Evolutionary conservation across 2,797 vertebrate genomes (phyloP), one percentile per base, ranked within the genome.

Genomic region (Pangasius larnaudii): DNA sequence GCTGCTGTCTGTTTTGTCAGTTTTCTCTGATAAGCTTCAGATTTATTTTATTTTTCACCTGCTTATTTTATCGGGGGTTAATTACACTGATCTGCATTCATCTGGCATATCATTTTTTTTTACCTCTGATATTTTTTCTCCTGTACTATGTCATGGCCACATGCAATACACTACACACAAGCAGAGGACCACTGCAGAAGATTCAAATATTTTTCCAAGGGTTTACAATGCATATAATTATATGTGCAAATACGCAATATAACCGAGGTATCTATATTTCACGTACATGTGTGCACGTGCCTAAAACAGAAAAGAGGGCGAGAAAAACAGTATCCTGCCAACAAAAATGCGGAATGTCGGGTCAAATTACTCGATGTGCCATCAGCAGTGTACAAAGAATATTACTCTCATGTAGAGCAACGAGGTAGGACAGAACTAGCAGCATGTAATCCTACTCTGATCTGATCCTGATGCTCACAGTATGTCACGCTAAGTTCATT

Each of bases 1-100:
- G 89, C 95, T 94, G 95, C 96, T 96, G 96, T 92, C 89, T 89
- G 95, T 97, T 93, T 97, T 97, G 95, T 95, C 93, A 95, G 95
- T 96, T 91, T 96, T 94, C 93, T 94, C 92, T 94, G 94, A 94
- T 94, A 95, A 92, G 95, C 95, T 95, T 97, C 95, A 85, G 85
- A 95, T 94, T 94, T 95, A 95, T 93, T 96, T 92, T 95, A 96
- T 96, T 92, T 79, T 88, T 91, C 84, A 88, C 88, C 85, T 82
- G 87, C 85, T 89, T 86, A 91, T 89, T 91, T 84, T 90, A 90
- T 90, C 87, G 36, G 51, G 78, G 90, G 90, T 92, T 93, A 92
- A 96, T 97, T 95, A 96, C 92, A 94, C 94, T 93, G 91, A 93
- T 94, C 93, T 93, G 93, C 93, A 94, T 95, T 90, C 94, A 95